Evolutionary conservation across 2,888 invertebrate genomes (phyloP).

Genomic region (Nowickia ferox): DNA sequence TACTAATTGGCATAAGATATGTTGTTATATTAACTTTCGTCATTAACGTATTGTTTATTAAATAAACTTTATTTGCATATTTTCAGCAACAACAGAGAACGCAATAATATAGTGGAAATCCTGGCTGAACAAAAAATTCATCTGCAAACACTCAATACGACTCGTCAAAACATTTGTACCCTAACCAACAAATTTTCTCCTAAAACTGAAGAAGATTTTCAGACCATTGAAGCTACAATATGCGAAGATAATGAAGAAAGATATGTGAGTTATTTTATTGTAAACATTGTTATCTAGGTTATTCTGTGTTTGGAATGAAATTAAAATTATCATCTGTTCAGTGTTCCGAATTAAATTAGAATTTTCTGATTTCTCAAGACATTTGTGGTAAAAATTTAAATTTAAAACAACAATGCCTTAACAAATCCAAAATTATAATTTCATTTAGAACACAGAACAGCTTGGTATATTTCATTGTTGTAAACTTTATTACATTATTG

Average conservation of each 20-base stretch:
- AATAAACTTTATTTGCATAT: conserved; percentile 28
- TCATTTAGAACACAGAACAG: too few species aligned
- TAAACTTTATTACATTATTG: too few species aligned
- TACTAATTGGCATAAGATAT: background rate
- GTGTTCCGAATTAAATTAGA: too few species aligned
- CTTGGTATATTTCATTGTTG: too few species aligned
- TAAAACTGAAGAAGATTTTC: conserved; percentile 42
- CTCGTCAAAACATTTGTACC: conserved; percentile 18
- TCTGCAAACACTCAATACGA: conserved; percentile 21
- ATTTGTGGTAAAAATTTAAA: too few species aligned
- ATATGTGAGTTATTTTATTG: conserved; percentile 59
- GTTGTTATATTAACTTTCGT: conserved; percentile 18
- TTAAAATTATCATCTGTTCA: too few species aligned
- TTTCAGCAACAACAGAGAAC: conserved; percentile 51
- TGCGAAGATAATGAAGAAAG: conserved; percentile 42
- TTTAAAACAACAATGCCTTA: too few species aligned
- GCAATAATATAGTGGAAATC: conserved; percentile 55
- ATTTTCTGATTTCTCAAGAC: too few species aligned
- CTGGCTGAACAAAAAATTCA: conserved; percentile 55
- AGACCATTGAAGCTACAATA: conserved; percentile 24
- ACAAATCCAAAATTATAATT: too few species aligned
- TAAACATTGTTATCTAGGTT: too few species aligned
- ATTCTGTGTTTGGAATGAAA: too few species aligned
- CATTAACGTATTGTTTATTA: too few species aligned
- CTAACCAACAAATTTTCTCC: conserved; percentile 20